Conservation (phyloP, 1,140 invertebrate genomes). For the Patella vulgata region DNA sequence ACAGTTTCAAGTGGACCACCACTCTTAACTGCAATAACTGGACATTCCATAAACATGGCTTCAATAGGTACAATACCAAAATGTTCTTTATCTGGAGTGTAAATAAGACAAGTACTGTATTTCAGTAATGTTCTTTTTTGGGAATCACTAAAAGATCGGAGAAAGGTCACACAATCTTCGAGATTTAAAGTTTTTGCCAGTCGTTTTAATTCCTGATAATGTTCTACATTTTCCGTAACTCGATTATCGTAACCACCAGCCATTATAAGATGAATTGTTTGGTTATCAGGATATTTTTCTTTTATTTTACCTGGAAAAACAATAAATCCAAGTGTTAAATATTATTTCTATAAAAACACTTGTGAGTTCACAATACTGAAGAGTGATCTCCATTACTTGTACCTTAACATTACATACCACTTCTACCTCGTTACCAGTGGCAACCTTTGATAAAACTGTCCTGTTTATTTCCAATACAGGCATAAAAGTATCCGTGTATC, state of each 20-base stretch:
- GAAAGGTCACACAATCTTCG: conserved; percentile 81
- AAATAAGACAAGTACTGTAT: conserved; percentile 82
- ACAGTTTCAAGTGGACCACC: conserved; percentile 97
- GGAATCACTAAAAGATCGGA: conserved; percentile 86
- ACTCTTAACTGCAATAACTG: conserved; percentile 94
- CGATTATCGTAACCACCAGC: conserved; percentile 96
- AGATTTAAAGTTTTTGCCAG: conserved; percentile 76
- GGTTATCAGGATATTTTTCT: conserved; percentile 69
- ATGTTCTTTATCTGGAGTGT: conserved; percentile 97
- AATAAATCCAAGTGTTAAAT: too few relatives aligned
- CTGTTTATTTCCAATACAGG: too few relatives aligned
- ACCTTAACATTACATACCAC: too few relatives aligned
- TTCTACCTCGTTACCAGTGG: too few relatives aligned
- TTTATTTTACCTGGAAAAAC: background rate
- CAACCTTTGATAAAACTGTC: too few relatives aligned
- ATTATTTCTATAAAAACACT: too few relatives aligned
- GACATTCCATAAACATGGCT: conserved; percentile 93
- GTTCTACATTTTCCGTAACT: conserved; percentile 88
- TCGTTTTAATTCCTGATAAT: conserved; percentile 82
- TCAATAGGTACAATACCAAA: conserved; percentile 99
- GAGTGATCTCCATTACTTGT: too few relatives aligned
- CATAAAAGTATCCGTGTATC: too few relatives aligned
- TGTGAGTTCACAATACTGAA: too few relatives aligned
- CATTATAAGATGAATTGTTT: conserved; percentile 82
- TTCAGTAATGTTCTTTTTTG: conserved; percentile 84